These are phyloP conservation scores for Halictus quadricinctus DNA, from an alignment of 2,888 invertebrate species.

Conservation along the genomic window DNA sequence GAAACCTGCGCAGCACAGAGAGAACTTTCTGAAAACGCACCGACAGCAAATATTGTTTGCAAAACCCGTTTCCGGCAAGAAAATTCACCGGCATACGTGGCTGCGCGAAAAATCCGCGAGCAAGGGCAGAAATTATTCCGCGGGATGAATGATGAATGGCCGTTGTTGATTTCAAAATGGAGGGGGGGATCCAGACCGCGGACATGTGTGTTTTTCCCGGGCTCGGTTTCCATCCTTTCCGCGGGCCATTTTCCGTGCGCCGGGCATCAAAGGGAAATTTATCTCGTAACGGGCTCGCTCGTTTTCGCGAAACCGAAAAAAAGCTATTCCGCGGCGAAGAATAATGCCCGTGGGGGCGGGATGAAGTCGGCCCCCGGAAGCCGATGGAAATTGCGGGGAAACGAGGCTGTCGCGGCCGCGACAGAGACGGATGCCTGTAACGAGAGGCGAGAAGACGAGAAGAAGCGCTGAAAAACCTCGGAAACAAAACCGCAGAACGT, in stretches of 20 bases:
- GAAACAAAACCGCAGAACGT: neutral
- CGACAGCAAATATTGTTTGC: neutral
- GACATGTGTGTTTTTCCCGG: too few relatives aligned
- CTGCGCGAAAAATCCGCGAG: neutral
- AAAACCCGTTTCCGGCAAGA: neutral
- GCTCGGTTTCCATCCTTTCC: neutral
- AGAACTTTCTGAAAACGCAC: neutral
- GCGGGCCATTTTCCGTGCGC: neutral
- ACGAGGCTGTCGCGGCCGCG: conserved; percentile 19
- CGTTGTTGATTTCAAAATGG: neutral
- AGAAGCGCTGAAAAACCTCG: conserved; percentile 11
- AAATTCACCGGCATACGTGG: neutral
- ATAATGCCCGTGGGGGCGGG: conserved; percentile 23
- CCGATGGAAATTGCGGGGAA: conserved; percentile 37
- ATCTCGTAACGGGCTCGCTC: conserved; percentile 4
- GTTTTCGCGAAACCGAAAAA: conserved; percentile 13
- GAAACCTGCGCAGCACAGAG: too few relatives aligned
- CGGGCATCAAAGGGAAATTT: conserved; percentile 5
- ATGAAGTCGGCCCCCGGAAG: conserved; percentile 29
- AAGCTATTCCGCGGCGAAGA: conserved; percentile 19
- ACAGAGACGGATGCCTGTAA: conserved; percentile 32
- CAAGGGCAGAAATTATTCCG: neutral
- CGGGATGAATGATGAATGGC: neutral
- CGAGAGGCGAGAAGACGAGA: conserved; percentile 22
- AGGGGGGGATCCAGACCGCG: neutral